A percentile compares a stretch with the other conserved stretches of the same genome.
phyloP scores from a whole-genome alignment of 2,888 invertebrate species.

The Diadegma fenestrale region DNA sequence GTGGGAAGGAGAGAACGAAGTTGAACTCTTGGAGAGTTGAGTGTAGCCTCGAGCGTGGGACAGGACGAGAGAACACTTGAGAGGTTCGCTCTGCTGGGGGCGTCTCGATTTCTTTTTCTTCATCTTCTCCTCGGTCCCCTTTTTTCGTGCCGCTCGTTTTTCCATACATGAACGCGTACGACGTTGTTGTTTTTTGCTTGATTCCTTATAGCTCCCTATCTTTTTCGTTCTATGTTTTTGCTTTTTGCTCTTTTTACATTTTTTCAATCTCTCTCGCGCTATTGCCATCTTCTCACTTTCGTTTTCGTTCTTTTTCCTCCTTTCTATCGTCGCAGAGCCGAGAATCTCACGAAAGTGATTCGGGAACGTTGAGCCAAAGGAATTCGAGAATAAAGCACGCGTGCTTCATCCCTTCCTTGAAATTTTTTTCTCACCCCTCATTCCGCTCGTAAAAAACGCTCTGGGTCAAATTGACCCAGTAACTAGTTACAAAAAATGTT shows the following conservation, averaged over 20 bases:
- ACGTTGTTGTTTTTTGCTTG: constrained; percentile 36
- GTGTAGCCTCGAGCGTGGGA: constrained; percentile 77
- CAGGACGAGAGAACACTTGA: constrained; percentile 74
- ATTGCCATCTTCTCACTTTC: constrained; percentile 36
- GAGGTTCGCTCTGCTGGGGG: constrained; percentile 84
- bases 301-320: constrained; percentile 40
- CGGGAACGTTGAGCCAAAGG: background rate
- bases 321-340: constrained; percentile 58
- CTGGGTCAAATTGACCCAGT: background rate
- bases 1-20: background rate
- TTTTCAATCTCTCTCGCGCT: constrained; percentile 39
- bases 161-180: constrained; percentile 43
- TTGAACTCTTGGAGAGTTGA: constrained; percentile 79
- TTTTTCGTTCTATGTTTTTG: constrained; percentile 15
- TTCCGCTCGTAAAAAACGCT: background rate
- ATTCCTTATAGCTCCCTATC: constrained; percentile 58
- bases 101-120: constrained; percentile 75
- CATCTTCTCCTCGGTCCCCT: constrained; percentile 31
- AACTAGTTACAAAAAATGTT: background rate
- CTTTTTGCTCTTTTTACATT: constrained; percentile 33
- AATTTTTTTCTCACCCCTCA: background rate
- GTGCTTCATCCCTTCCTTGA: constrained; percentile 22
- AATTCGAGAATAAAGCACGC: constrained; percentile 30
- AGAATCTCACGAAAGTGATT: background rate
- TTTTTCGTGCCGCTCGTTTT: constrained; percentile 46